phyloP scores from a whole-genome alignment of 2,113 vertebrate species.

The Boulengerochromis microlepis region DNA sequence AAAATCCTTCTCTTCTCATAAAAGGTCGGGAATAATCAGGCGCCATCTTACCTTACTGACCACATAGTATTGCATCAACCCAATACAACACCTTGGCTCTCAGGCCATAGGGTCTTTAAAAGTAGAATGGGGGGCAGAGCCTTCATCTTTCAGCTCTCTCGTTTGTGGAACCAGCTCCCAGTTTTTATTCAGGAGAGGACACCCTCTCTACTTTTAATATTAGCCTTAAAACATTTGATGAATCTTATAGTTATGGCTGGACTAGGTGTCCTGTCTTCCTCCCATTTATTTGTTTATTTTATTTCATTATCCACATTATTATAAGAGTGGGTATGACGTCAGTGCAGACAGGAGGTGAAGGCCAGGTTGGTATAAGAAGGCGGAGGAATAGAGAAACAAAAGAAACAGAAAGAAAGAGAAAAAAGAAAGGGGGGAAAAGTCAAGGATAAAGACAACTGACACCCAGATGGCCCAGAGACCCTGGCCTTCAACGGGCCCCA shows the following conservation, averaged over 20 bases:
- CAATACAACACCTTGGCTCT: not conserved
- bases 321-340: not conserved
- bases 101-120: not conserved
- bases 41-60: not conserved
- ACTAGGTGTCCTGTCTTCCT: not conserved
- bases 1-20: not conserved
- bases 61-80: not conserved
- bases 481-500: not conserved
- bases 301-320: not conserved
- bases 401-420: not conserved
- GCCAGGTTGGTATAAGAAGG: not conserved
- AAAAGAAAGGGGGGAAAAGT: not conserved
- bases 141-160: not conserved
- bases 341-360: not conserved
- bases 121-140: not conserved
- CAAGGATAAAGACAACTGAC: not conserved
- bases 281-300: not conserved
- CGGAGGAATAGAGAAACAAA: not conserved
- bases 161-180: not conserved
- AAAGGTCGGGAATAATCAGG: not conserved
- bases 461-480: not conserved
- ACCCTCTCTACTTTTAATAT: not conserved
- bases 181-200: not conserved
- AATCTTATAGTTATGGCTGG: not conserved
- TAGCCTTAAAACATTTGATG: not conserved